Evolutionary conservation across 2,888 invertebrate species (phyloP).

Genomic region (Ganaspis brasiliensis): DNA sequence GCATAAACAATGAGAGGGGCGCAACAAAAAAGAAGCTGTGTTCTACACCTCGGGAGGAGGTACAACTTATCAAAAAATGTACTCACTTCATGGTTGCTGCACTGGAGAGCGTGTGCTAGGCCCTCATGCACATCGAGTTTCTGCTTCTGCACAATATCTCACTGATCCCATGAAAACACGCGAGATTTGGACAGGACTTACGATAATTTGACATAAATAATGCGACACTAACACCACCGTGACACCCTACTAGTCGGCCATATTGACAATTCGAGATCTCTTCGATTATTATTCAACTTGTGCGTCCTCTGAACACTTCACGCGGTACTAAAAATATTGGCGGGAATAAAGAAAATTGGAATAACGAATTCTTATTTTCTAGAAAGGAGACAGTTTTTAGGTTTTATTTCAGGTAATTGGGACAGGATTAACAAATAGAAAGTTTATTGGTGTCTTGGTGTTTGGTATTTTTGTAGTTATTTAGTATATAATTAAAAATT

Average conservation of each 20-base stretch:
- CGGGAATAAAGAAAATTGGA: not conserved
- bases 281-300: not conserved
- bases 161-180: constrained; percentile 80
- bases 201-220: constrained; percentile 80
- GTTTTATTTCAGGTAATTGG: too few species aligned
- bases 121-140: constrained; percentile 77
- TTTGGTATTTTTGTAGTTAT: too few species aligned
- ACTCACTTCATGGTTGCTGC: constrained; percentile 79
- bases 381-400: too few species aligned
- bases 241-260: constrained; percentile 79
- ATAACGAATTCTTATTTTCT: too few species aligned
- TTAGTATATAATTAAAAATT: too few species aligned
- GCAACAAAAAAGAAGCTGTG: constrained; percentile 42
- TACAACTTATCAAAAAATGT: constrained; percentile 45
- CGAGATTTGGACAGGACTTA: constrained; percentile 79
- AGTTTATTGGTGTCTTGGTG: too few species aligned
- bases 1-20: constrained; percentile 30
- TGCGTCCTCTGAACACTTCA: not conserved
- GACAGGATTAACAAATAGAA: too few species aligned
- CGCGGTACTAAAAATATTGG: not conserved
- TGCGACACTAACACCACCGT: constrained; percentile 78
- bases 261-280: constrained; percentile 69
- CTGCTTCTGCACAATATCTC: constrained; percentile 78
- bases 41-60: constrained; percentile 9
- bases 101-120: constrained; percentile 78